Percentiles rank a stretch among this genome's conserved stretches.
These are phyloP conservation scores for Myotis davidii DNA, from an alignment of 2,113 vertebrate species.

Conservation along the genomic window DNA sequence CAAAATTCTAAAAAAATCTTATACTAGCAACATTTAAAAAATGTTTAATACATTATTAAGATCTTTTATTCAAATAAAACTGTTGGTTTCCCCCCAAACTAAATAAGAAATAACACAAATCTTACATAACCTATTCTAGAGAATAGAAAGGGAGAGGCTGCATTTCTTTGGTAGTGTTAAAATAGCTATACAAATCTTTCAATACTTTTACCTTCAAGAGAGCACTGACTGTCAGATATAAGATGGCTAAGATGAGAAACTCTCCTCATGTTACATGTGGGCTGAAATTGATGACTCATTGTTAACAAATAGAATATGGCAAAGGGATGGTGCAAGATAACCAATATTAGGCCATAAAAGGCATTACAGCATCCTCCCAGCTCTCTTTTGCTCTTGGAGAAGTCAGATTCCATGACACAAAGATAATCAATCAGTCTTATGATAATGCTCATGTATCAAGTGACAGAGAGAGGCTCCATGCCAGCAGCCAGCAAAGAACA, in stretches of 20 bases:
- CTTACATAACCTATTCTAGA: background rate
- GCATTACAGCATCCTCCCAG: background rate
- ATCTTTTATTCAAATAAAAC: background rate
- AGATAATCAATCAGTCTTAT: background rate
- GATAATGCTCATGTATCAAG: background rate
- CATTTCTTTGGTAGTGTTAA: background rate
- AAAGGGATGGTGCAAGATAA: background rate
- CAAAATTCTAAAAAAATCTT: background rate
- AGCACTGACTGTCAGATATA: background rate
- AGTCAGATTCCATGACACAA: background rate
- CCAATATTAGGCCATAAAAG: background rate
- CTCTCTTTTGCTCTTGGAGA: background rate
- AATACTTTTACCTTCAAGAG: background rate
- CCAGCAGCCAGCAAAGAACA: background rate
- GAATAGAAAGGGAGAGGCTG: background rate
- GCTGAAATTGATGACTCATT: background rate
- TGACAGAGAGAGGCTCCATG: background rate
- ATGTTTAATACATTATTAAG: background rate
- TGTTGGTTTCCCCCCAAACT: background rate
- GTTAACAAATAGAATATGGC: background rate
- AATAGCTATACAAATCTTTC: background rate
- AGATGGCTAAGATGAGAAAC: background rate
- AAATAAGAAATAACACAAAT: background rate
- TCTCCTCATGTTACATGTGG: background rate
- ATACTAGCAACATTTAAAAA: background rate